phyloP scores from a whole-genome alignment of 2,888 invertebrate genomes.

The Fabriciana adippe region DNA sequence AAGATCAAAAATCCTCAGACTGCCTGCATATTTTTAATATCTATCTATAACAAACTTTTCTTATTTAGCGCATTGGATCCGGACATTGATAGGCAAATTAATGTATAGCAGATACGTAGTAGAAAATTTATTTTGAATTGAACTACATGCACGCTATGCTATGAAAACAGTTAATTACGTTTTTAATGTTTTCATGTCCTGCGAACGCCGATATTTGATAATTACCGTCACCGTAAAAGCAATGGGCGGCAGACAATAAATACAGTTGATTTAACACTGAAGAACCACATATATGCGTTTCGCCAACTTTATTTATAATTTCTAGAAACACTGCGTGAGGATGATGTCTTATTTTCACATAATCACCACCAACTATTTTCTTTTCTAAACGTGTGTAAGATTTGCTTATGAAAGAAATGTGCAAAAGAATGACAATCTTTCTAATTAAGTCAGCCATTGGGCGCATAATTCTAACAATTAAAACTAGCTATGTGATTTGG shows the following conservation, averaged over 20 bases:
- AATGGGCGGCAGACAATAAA: slow-evolving; percentile 51
- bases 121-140: background rate
- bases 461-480: slow-evolving; percentile 1
- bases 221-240: slow-evolving; percentile 39
- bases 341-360: slow-evolving; percentile 39
- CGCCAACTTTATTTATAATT: slow-evolving; percentile 15
- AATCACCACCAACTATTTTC: slow-evolving; percentile 44
- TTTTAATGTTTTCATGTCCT: slow-evolving; percentile 43
- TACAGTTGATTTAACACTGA: slow-evolving; percentile 50
- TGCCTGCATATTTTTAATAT: too few species aligned
- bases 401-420: slow-evolving; percentile 5
- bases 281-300: slow-evolving; percentile 45
- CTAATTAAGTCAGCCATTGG: slow-evolving; percentile 24
- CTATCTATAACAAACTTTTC: too few species aligned
- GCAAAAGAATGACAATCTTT: slow-evolving; percentile 21
- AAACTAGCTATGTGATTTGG: background rate
- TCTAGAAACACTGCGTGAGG: slow-evolving; percentile 47
- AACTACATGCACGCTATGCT: too few species aligned
- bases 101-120: too few species aligned
- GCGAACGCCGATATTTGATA: slow-evolving; percentile 36
- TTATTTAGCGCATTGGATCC: too few species aligned
- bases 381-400: slow-evolving; percentile 28
- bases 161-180: slow-evolving; percentile 34
- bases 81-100: too few species aligned
- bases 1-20: too few species aligned